These are phyloP conservation scores for Epistrophella euchroma DNA, from an alignment of 2,888 invertebrate species.

Conservation along the genomic window DNA sequence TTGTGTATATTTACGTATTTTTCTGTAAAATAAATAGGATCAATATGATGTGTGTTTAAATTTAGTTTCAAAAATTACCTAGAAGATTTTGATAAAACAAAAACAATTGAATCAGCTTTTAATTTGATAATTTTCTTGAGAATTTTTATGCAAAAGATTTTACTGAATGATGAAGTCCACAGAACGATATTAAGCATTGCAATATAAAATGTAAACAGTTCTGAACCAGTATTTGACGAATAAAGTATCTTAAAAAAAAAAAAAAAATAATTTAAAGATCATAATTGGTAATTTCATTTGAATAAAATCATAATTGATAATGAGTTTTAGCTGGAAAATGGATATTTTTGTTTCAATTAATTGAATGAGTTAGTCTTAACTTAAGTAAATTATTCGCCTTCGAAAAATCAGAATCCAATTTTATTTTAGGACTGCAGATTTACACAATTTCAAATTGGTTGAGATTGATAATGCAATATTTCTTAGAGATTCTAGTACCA, in stretches of 20 bases:
- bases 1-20: conserved; percentile 31
- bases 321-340: no score
- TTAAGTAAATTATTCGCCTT: no score
- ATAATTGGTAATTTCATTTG: no score
- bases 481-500: no score
- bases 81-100: conserved; percentile 31
- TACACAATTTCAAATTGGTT: no score
- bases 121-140: conserved; percentile 26
- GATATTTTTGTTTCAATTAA: no score
- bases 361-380: no score
- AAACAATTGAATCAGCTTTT: conserved; percentile 28
- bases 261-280: neutral
- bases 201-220: conserved; percentile 44
- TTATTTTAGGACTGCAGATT: no score
- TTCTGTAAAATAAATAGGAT: conserved; percentile 10
- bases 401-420: no score
- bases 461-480: no score
- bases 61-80: conserved; percentile 1
- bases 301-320: no score
- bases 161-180: conserved; percentile 50
- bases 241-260: conserved; percentile 5
- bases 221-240: neutral
- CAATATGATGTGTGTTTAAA: neutral
- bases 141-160: conserved; percentile 20
- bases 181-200: conserved; percentile 43